Base-by-base conservation (phyloP, 2,888 invertebrate genomes). In the Hirtodrosophila duncani region DNA sequence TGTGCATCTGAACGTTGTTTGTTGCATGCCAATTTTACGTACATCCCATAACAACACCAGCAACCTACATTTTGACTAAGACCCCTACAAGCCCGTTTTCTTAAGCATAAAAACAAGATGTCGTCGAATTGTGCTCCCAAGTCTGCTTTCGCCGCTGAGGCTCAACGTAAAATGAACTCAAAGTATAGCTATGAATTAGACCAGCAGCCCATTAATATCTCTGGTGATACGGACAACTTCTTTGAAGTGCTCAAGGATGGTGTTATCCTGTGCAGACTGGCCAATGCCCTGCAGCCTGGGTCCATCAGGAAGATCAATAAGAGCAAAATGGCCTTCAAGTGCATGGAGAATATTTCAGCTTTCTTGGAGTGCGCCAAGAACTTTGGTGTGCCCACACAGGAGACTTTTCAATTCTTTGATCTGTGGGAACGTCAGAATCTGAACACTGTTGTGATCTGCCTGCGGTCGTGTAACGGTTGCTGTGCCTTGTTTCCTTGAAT, bases 131-230 rank as follows among this genome's bases (percentile, higher is more conserved):
- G n/a, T n/a, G n/a, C n/a, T n/a, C n/a, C n/a, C n/a, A n/a, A n/a
- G n/a, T n/a, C n/a, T n/a, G n/a, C n/a, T n/a, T n/a, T n/a, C n/a
- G n/a, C n/a, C n/a, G n/a, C n/a, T n/a, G n/a, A n/a, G n/a, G n/a
- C n/a, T n/a, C n/a, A n/a, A n/a, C n/a, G n/a, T n/a, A n/a, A 99
- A 99, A 96, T 99, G 77, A 96, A 97, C 88, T 95, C 96, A 87
- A 99, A 99, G 89, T 99, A 98, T 90, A 98, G 96, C 87, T 94
- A 95, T 83, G 95, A 95, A 82, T 89, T 97, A 62, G 99, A 99
- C 2, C 92, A 92, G 75, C 97, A 95, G 78, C 92, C 94, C 29
- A 91, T 95, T 66, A 93, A 93, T 85, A 92, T 93, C 4, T 93
- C 92, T 41, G 98, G 98, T 0, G 94, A 96, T 75, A 94, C 95